Base-by-base conservation (phyloP, 35 echinoderm and acorn worm genomes). In the Heliocidaris erythrogramma region DNA sequence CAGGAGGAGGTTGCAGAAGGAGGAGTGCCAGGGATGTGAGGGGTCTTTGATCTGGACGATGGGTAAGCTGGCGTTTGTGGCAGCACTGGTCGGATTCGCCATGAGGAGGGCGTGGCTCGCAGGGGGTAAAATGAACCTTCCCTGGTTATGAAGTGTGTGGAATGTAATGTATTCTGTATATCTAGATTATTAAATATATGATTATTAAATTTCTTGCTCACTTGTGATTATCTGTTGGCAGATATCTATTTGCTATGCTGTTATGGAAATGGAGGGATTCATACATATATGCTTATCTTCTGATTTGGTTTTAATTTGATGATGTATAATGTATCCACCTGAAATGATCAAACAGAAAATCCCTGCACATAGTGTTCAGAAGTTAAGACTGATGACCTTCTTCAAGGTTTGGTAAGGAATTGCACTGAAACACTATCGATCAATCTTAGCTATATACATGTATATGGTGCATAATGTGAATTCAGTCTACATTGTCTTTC, bases 31-130 rank as follows among this genome's bases (percentile, higher is more conserved):
- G 49, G 91, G 48, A 4, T 32, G 9, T 89, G 87, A 48, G 29
- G 29, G 48, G 9, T 92, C 91, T 12, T 16, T 92, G 31, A 49
- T 92, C 48, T 92, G 91, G 91, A 52, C 91, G 24, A 30, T 92
- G 49, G 91, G 91, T 27, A 92, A 92, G 91, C 91, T 92, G 47
- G 91, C 91, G 24, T n/a, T 92, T 3, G 91, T 92, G 48, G 91
- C 91, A 6, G 91, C 91, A 14, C 48, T 92, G 31, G 29, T 92
- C 16, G 91, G 91, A 30, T 92, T 92, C 49, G 47, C 49, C 7
- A 48, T 92, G n/a, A 49, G 91, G 47, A 49, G 47, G 49, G 91
- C 48, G 14, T 92, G 91, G 91, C 91, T 92, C 16, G 49, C 91
- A 5, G 91, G 91, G 17, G 49, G 91, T 49, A 92, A 30, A 48